phyloP scores from a whole-genome alignment of 1,140 invertebrate genomes.

The Subanguina moxae region DNA sequence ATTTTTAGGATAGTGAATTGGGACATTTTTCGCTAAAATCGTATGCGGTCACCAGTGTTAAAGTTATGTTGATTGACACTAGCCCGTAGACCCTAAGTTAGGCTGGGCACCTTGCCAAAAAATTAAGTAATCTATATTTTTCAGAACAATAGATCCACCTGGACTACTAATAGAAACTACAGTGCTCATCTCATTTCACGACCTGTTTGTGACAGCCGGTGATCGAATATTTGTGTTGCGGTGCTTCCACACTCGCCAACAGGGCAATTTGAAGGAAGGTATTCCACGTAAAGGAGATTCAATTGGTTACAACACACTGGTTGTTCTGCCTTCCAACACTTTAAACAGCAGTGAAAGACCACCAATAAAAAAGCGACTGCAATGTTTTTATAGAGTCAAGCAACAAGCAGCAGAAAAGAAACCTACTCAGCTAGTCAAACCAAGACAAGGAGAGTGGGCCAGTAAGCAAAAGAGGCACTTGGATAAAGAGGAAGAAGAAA shows the following conservation, averaged over 20 bases:
- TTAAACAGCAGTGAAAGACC: background rate
- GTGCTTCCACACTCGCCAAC: constrained; percentile 31
- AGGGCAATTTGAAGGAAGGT: background rate
- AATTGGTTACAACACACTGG: background rate
- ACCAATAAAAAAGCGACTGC: constrained; percentile 3
- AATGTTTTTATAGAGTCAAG: constrained; percentile 24
- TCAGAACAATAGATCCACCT: constrained; percentile 34
- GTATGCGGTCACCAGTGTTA: no score
- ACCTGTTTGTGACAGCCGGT: constrained; percentile 37
- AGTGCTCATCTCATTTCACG: constrained; percentile 41
- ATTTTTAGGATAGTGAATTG: no score
- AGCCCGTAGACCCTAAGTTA: background rate
- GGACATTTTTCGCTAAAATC: no score
- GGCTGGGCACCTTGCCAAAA: no score
- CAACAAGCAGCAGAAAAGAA: background rate
- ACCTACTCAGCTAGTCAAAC: background rate
- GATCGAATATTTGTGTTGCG: constrained; percentile 35
- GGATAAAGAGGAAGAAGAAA: constrained; percentile 3
- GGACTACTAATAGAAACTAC: constrained; percentile 39
- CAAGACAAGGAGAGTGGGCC: background rate
- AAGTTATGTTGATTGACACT: no score
- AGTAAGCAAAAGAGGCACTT: background rate
- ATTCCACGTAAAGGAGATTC: constrained; percentile 26
- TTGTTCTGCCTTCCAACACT: background rate
- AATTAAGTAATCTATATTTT: no score